Conservation (phyloP, 92 coral and sea anemone species). For the Paragorgia papillata region DNA sequence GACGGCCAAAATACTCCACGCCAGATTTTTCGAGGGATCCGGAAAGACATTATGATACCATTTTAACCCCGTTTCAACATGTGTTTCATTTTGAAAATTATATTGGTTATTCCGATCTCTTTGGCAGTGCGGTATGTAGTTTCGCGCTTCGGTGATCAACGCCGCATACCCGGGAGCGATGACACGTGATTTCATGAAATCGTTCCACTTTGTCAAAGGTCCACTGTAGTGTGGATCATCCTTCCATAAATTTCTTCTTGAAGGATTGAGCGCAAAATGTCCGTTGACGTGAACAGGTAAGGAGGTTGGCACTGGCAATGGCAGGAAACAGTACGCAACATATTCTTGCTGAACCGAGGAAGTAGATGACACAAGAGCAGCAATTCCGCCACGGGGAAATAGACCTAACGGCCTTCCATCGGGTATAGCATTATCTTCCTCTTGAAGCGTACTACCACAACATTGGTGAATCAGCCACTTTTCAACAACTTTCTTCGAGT, state of each 20-base stretch:
- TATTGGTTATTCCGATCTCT: conserved; percentile 74
- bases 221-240: conserved; percentile 54
- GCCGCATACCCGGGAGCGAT: conserved; percentile 79
- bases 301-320: conserved; percentile 64
- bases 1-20: conserved; percentile 71
- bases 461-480: conserved; percentile 73
- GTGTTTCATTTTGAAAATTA: conserved; percentile 59
- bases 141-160: conserved; percentile 62
- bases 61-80: conserved; percentile 75
- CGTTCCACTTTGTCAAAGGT: conserved; percentile 74
- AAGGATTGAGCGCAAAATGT: conserved; percentile 73
- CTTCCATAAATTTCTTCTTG: conserved; percentile 72
- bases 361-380: conserved; percentile 63
- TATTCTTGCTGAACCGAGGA: background rate
- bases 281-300: conserved; percentile 83
- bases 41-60: conserved; percentile 92
- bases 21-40: conserved; percentile 62
- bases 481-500: conserved; percentile 34
- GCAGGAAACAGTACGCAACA: conserved; percentile 77
- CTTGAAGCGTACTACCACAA: conserved; percentile 40
- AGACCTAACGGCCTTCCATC: conserved; percentile 69
- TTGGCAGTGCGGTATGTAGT: conserved; percentile 36
- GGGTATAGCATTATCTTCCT: conserved; percentile 48
- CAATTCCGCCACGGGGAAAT: conserved; percentile 78
- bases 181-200: too few species aligned